Evolutionary conservation across 2,797 vertebrate species (phyloP).

Genomic region (Chrosomus eos): DNA sequence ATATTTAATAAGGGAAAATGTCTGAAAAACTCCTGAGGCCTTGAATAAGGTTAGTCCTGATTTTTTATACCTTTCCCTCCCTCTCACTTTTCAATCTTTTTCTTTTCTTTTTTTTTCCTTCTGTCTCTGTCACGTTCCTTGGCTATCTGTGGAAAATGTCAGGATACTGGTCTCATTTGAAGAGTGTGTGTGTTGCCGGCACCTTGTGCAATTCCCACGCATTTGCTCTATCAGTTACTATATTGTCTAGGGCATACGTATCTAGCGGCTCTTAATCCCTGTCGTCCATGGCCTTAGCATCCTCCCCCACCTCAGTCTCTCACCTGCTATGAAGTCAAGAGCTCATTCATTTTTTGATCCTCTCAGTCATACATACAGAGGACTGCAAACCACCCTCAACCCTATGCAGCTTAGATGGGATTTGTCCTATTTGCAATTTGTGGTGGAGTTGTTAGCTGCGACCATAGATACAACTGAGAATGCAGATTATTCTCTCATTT

Average conservation of each 20-base stretch:
- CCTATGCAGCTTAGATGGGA: background rate
- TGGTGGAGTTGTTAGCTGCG: background rate
- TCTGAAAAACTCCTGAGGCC: constrained; percentile 59
- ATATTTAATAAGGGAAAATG: constrained; percentile 61
- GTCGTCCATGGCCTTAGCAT: constrained; percentile 30
- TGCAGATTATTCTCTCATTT: background rate
- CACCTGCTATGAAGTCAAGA: constrained; percentile 29
- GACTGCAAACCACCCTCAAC: background rate
- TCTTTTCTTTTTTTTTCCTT: background rate
- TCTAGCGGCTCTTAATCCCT: constrained; percentile 51
- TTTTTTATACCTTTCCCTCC: constrained; percentile 18
- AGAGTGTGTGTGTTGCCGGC: background rate
- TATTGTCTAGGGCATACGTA: constrained; percentile 40
- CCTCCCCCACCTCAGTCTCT: background rate
- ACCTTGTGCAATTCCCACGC: constrained; percentile 46
- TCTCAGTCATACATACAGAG: constrained; percentile 6
- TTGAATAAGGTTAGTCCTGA: constrained; percentile 51
- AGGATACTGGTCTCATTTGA: constrained; percentile 30
- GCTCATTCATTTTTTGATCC: constrained; percentile 8
- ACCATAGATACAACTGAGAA: background rate
- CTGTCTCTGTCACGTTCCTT: constrained; percentile 36
- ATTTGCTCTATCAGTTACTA: constrained; percentile 53
- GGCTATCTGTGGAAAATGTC: constrained; percentile 44
- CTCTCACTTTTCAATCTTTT: constrained; percentile 18
- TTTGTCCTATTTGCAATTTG: background rate